Percentiles rank a stretch among this genome's conserved stretches.
Conservation (phyloP, 1,140 invertebrate species). For the Pseudoatta argentina region DNA sequence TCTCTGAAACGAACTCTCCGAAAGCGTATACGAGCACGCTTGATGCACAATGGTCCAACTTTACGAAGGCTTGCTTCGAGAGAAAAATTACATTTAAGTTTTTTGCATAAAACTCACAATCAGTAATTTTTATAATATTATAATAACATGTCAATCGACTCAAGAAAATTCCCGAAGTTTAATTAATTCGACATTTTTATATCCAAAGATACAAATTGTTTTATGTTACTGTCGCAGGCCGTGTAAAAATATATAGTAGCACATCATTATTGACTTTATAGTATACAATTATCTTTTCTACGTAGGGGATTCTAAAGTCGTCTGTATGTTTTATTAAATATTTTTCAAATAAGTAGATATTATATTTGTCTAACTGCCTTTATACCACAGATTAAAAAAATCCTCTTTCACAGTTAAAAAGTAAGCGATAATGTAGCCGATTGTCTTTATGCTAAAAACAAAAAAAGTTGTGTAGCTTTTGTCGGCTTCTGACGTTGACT, state of each 20-base stretch:
- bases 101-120: neutral
- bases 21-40: slow-evolving; percentile 19
- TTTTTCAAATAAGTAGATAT: too few species aligned
- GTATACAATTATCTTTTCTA: neutral
- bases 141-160: neutral
- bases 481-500: too few species aligned
- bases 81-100: slow-evolving; percentile 8
- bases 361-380: too few species aligned
- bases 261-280: neutral
- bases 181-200: neutral
- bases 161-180: neutral
- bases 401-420: too few species aligned
- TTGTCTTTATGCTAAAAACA: too few species aligned
- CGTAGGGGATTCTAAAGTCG: too few species aligned
- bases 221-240: neutral
- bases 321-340: too few species aligned
- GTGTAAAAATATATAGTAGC: neutral
- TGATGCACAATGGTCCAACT: neutral
- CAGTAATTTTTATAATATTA: neutral
- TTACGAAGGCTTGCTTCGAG: slow-evolving; percentile 4
- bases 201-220: neutral
- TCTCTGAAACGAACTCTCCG: slow-evolving; percentile 37
- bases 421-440: too few species aligned
- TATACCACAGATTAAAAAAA: too few species aligned
- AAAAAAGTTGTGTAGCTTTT: too few species aligned